Base-by-base conservation (phyloP, 2,888 invertebrate genomes). In the Neuroscelio doddi region DNA sequence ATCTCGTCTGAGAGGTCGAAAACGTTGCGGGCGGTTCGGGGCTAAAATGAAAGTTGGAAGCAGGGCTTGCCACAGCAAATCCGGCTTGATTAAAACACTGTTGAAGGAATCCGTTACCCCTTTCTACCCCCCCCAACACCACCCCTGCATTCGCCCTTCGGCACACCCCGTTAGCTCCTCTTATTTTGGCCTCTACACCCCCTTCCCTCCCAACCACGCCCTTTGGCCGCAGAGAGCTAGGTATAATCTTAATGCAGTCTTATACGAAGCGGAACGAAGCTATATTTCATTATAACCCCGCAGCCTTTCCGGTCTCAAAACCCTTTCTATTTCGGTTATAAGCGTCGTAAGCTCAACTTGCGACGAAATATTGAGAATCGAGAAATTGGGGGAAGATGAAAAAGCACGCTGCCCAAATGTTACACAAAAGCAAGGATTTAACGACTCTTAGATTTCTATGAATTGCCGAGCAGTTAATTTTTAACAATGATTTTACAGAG, bases 171-270 rank as follows among this genome's bases (percentile, higher is more conserved):
- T 45, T 45, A 49, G 42, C 63, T 62, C 59, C 65, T 65, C 65
- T 65, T 65, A 64, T 64, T 61, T 61, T 61, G 56, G 52, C 26
- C 34, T 45, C 14, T 21, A 34, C 36, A 12, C 16, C 39, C 49
- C 34, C 41, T 32, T 39, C 21, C 16, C 64, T 36, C 47, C 59
- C 53, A 68, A 64, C 64, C 61, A 45, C 63, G 55, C 69, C 69
- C 65, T 62, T 53, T 55, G 47, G 63, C 69, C 65, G 72, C 74
- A 75, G 74, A 80, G 74, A 76, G 75, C 77, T 74, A 80, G 76
- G 81, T 82, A 82, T 83, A 83, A 84, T 83, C 83, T 84, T 84
- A 83, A 84, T 83, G 83, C 83, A 83, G 83, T 83, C 83, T 84
- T 84, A 81, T 79, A 78, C 80, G 78, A 78, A 79, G 81, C 83